Conservation (phyloP, 1,140 invertebrate species). For the Cydia strobilella region DNA sequence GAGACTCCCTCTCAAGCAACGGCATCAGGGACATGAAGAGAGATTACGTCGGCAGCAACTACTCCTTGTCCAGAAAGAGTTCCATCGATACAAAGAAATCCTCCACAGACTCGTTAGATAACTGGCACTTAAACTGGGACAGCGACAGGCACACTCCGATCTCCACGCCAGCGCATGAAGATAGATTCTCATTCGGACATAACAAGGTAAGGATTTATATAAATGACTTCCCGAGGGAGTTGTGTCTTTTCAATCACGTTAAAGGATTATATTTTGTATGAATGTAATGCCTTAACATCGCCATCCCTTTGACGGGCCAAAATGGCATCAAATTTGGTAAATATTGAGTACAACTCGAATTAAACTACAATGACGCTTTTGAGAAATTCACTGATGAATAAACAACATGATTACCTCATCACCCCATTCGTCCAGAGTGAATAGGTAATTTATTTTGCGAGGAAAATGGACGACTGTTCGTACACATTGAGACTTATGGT, state of each 20-base stretch:
- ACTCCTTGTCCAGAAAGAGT: slow-evolving; percentile 73
- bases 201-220: slow-evolving; percentile 65
- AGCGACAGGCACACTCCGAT: slow-evolving; percentile 74
- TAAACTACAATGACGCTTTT: slow-evolving; percentile 23
- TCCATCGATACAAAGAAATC: slow-evolving; percentile 82
- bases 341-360: not conserved
- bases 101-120: slow-evolving; percentile 87
- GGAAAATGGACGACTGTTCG: not conserved
- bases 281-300: not conserved
- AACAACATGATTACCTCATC: slow-evolving; percentile 31
- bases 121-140: slow-evolving; percentile 86
- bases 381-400: slow-evolving; percentile 27
- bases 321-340: slow-evolving; percentile 18
- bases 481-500: slow-evolving; percentile 22
- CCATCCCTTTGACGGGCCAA: not conserved
- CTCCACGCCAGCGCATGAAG: slow-evolving; percentile 55
- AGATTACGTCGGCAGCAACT: slow-evolving; percentile 72
- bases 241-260: slow-evolving; percentile 1
- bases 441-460: slow-evolving; percentile 25
- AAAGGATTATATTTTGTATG: not conserved
- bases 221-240: not conserved
- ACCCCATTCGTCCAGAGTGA: slow-evolving; percentile 22
- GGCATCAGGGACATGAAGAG: slow-evolving; percentile 74
- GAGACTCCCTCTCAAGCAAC: slow-evolving; percentile 58
- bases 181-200: slow-evolving; percentile 53